These are phyloP conservation scores for Xiphias gladius DNA, from an alignment of 2,113 vertebrate species.

Conservation along the genomic window DNA sequence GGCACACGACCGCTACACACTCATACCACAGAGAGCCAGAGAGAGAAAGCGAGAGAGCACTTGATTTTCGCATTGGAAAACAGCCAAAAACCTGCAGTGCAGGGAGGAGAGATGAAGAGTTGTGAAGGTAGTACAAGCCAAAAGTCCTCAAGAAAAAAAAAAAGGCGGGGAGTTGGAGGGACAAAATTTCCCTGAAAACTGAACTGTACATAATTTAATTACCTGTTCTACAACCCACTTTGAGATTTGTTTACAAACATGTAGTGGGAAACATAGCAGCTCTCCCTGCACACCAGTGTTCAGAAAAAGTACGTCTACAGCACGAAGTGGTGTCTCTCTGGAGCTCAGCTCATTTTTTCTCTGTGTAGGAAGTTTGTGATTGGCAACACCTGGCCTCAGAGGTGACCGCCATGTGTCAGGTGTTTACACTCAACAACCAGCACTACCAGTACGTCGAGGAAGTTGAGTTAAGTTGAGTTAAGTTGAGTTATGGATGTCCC, in stretches of 20 bases:
- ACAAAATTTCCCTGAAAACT: constrained; percentile 65
- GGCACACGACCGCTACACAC: constrained; percentile 73
- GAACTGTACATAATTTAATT: constrained; percentile 74
- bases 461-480: neutral
- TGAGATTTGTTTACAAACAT: constrained; percentile 71
- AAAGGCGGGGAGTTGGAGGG: constrained; percentile 21
- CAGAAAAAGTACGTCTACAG: constrained; percentile 16
- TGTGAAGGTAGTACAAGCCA: constrained; percentile 57
- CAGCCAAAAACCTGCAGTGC: constrained; percentile 69
- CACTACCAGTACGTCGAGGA: neutral
- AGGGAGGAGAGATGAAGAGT: constrained; percentile 67
- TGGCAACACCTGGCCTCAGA: constrained; percentile 41
- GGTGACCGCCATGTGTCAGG: constrained; percentile 45
- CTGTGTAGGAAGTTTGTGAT: constrained; percentile 40
- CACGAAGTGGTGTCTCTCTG: constrained; percentile 22
- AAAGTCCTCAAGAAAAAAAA: constrained; percentile 38
- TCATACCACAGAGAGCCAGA: constrained; percentile 55
- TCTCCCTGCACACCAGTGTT: constrained; percentile 14
- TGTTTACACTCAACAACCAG: constrained; percentile 40
- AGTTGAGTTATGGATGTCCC: constrained; percentile 33
- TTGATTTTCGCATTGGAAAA: constrained; percentile 72
- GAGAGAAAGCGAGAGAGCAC: constrained; percentile 58
- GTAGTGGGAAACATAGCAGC: constrained; percentile 34
- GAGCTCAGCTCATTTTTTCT: constrained; percentile 38
- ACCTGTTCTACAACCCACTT: constrained; percentile 76